Evolutionary conservation across 2,888 invertebrate genomes (phyloP).

Genomic region (Drosophila antonietae): DNA sequence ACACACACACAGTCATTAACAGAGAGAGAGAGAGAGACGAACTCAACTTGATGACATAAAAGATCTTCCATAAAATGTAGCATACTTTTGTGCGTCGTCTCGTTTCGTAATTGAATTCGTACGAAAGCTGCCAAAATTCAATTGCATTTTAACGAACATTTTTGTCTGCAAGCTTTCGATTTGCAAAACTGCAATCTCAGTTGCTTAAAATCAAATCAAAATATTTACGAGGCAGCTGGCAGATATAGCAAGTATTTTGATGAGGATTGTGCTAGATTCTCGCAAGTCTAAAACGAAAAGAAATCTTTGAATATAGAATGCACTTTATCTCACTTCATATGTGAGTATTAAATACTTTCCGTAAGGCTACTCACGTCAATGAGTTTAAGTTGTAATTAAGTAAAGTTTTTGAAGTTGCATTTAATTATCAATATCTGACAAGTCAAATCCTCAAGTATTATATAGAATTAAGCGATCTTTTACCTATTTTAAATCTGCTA

Average conservation of each 20-base stretch:
- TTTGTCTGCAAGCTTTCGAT: conserved; percentile 10
- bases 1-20: conserved; percentile 24
- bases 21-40: conserved; percentile 1
- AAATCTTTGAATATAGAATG: neutral
- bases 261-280: neutral
- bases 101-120: conserved; percentile 20
- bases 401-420: too few species aligned
- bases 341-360: too few species aligned
- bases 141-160: conserved; percentile 38
- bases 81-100: conserved; percentile 32
- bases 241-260: neutral
- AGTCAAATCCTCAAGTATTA: too few species aligned
- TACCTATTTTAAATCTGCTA: neutral
- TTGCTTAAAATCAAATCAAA: neutral
- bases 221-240: neutral
- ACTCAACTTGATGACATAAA: neutral
- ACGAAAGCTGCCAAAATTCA: conserved; percentile 19
- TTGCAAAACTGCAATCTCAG: neutral
- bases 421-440: too few species aligned
- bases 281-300: neutral
- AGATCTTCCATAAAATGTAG: neutral
- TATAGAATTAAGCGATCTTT: neutral
- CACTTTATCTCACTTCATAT: neutral
- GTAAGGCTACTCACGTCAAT: too few species aligned
- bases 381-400: neutral